Evolutionary conservation across 2,888 invertebrate species (phyloP), one percentile per base, ranked within the genome.

Genomic region (Scaptomyza caliginosa): DNA sequence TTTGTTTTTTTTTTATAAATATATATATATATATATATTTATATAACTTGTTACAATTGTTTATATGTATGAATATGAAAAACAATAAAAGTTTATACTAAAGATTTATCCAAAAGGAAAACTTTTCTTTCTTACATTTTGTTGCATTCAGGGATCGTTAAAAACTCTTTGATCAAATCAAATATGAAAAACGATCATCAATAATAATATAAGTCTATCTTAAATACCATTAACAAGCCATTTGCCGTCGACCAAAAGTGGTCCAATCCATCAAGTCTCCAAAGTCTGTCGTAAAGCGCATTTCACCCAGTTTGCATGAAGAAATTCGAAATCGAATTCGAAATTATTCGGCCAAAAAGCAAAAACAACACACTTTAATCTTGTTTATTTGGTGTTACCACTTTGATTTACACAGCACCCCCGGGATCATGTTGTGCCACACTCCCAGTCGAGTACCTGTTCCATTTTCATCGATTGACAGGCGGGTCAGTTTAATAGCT

Each of bases 21-120:
- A n/a, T n/a, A n/a, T n/a, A n/a, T n/a, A n/a, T n/a, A n/a, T n/a
- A n/a, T n/a, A n/a, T n/a, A n/a, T n/a, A n/a, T n/a, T 39, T 46
- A 7, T 17, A 17, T 26, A 28, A 26, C 17, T 46, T 64, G 23
- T 58, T 49, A 32, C 40, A 52, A 48, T 23, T 50, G 40, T n/a
- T 32, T 13, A 60, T 48, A 58, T 59, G 59, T 43, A 28, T 10
- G 5, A 13, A 10, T n/a, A n/a, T n/a, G n/a, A n/a, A n/a, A n/a
- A n/a, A n/a, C n/a, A 70, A 70, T 70, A 72, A 75, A 55, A 23
- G 13, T 16, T 46, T 54, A 51, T 26, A 50, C 54, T 48, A 57
- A 67, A 60, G 49, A 56, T 30, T 21, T 45, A 63, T 7, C 19
- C 11, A 39, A 8, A 5, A 24, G 7, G 4, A 28, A 17, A 40